phyloP scores from a whole-genome alignment of 2,888 invertebrate genomes.

The Toxonevra muliebris region DNA sequence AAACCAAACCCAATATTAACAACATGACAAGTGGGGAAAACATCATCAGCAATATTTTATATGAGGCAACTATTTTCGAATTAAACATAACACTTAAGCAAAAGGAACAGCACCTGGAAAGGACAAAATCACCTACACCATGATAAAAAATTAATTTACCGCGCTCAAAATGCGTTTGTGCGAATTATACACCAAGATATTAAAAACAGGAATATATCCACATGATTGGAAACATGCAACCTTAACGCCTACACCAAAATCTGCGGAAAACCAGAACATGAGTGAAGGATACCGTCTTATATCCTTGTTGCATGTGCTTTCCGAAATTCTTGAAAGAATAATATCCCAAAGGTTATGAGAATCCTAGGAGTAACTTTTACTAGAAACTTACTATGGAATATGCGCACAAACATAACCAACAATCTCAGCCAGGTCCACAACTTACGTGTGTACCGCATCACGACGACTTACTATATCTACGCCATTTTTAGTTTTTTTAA shows the following conservation, averaged over 20 bases:
- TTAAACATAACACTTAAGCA: background rate
- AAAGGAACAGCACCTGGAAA: slow-evolving; percentile 8
- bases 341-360: slow-evolving; percentile 19
- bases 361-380: slow-evolving; percentile 24
- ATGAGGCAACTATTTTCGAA: no score
- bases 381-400: slow-evolving; percentile 30
- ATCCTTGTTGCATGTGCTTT: background rate
- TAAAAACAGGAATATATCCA: slow-evolving; percentile 1
- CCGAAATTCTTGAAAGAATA: slow-evolving; percentile 7
- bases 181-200: background rate
- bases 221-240: slow-evolving; percentile 9
- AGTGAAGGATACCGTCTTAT: background rate
- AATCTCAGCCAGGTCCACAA: slow-evolving; percentile 26
- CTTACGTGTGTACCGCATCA: no score
- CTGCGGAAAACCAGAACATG: background rate
- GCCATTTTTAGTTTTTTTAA: no score
- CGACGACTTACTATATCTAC: no score
- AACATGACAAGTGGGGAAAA: background rate
- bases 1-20: background rate
- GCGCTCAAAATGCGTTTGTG: background rate
- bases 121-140: slow-evolving; percentile 2
- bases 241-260: slow-evolving; percentile 6
- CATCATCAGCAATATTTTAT: background rate
- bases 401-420: slow-evolving; percentile 12
- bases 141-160: slow-evolving; percentile 1